Conservation (phyloP, 2,113 vertebrate genomes). For the Erinaceus europaeus region DNA sequence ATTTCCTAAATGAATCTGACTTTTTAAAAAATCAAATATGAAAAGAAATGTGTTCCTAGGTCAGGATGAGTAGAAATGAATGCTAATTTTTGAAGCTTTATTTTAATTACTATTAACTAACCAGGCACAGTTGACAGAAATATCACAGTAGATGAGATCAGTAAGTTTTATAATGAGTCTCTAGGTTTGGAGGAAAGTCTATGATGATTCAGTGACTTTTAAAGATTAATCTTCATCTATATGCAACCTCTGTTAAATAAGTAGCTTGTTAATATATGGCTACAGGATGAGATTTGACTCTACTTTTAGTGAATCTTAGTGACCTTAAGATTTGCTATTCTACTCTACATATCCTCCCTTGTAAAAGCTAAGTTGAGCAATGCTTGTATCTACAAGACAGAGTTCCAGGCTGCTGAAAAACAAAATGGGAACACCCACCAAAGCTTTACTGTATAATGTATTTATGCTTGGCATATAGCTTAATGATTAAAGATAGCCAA, state of each 20-base stretch:
- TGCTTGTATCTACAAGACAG: neutral
- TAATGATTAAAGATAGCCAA: neutral
- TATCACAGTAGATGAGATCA: conserved; percentile 74
- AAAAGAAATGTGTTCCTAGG: neutral
- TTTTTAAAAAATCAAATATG: neutral
- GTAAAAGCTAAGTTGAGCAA: neutral
- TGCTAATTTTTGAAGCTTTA: neutral
- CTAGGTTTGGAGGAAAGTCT: conserved; percentile 6
- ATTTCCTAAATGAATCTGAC: conserved; percentile 7
- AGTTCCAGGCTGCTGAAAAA: neutral
- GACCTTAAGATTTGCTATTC: neutral
- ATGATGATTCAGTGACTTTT: conserved; percentile 58
- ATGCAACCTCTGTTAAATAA: neutral
- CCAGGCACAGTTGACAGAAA: conserved; percentile 43
- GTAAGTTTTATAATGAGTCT: conserved; percentile 66
- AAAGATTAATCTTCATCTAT: conserved; percentile 48
- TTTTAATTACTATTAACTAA: conserved; percentile 20
- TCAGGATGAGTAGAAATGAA: conserved; percentile 10
- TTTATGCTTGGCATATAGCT: neutral
- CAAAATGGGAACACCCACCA: neutral
- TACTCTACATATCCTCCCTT: neutral
- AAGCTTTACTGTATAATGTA: neutral
- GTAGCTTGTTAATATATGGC: neutral
- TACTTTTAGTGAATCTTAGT: neutral
- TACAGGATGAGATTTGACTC: neutral